These are phyloP conservation scores for Aythya baeri DNA, from an alignment of 2,113 vertebrate species.

Conservation along the genomic window DNA sequence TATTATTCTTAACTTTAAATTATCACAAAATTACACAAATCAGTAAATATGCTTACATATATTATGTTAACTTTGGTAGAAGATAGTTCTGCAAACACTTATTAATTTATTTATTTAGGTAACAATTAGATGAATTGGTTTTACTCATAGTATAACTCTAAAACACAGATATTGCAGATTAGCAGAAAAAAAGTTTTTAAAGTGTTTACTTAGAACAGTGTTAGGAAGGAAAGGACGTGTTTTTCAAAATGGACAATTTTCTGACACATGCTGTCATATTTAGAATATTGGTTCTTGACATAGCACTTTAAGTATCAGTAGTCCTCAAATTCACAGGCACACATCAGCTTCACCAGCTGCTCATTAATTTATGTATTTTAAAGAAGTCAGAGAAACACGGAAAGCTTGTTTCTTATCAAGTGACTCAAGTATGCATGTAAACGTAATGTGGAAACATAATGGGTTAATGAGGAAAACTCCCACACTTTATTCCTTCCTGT, in stretches of 20 bases:
- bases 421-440: not conserved
- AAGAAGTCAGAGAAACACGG: not conserved
- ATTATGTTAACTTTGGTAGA: not conserved
- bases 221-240: not conserved
- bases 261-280: slow-evolving; percentile 15
- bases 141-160: not conserved
- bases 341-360: slow-evolving; percentile 27
- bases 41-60: not conserved
- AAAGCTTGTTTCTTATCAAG: not conserved
- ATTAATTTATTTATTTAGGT: not conserved
- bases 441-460: not conserved
- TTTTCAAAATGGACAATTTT: not conserved
- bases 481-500: slow-evolving; percentile 18
- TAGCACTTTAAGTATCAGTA: slow-evolving; percentile 15
- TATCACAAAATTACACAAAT: not conserved
- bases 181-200: not conserved
- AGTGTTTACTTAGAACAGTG: not conserved
- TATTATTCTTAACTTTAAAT: not conserved
- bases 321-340: not conserved
- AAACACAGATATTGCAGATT: not conserved
- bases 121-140: not conserved
- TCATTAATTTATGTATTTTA: slow-evolving; percentile 28
- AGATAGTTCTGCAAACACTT: not conserved
- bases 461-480: slow-evolving; percentile 33
- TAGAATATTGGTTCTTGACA: slow-evolving; percentile 36